Conservation (phyloP, 2,113 vertebrate species). For the Bubo bubo region DNA sequence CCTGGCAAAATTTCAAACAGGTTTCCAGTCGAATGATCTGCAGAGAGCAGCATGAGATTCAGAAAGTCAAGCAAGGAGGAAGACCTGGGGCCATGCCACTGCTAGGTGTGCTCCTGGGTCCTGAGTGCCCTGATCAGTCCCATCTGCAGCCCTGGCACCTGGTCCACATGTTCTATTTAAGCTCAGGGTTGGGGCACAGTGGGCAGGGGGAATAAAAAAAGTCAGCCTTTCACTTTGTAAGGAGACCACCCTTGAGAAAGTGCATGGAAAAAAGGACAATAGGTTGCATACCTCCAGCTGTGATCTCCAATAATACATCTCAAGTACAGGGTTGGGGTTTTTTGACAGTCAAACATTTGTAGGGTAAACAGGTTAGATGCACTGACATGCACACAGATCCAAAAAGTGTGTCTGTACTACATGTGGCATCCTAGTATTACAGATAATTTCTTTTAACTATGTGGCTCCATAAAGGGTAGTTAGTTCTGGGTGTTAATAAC, state of each 20-base stretch:
- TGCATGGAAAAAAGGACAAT: neutral
- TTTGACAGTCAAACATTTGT: neutral
- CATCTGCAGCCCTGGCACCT: neutral
- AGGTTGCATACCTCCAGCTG: neutral
- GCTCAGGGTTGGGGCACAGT: neutral
- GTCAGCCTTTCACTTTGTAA: neutral
- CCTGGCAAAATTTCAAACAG: neutral
- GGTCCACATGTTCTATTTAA: neutral
- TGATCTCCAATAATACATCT: accelerated
- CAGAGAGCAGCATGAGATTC: neutral
- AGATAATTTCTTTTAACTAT: neutral
- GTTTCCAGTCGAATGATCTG: neutral
- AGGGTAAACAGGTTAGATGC: neutral
- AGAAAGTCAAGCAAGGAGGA: neutral
- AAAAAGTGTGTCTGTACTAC: neutral
- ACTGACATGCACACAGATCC: neutral
- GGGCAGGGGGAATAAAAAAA: neutral
- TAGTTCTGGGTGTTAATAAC: slow-evolving; percentile 29
- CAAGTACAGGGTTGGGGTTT: neutral
- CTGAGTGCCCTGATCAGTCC: neutral
- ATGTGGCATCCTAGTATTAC: neutral
- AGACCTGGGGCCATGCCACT: neutral
- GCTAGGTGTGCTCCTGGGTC: neutral
- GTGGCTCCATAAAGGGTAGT: neutral
- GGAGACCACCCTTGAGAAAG: neutral